These are phyloP conservation scores for Phyllopteryx taeniolatus DNA, from an alignment of 2,113 vertebrate species.

Conservation along the genomic window DNA sequence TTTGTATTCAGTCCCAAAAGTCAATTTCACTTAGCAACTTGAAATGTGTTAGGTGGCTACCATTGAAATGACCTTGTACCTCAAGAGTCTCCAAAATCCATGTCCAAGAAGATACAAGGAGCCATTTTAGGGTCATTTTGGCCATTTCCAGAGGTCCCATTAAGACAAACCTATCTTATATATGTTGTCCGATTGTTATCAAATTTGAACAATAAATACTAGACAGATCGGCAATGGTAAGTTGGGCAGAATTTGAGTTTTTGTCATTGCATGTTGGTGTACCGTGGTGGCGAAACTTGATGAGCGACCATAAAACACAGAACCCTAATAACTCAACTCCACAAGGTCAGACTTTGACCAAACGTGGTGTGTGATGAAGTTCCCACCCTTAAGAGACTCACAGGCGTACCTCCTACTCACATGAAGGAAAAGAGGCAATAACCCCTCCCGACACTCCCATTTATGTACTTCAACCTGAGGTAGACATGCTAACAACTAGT, in stretches of 20 bases:
- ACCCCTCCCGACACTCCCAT: not conserved
- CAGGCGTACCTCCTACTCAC: not conserved
- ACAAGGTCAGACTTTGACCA: not conserved
- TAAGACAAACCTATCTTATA: not conserved
- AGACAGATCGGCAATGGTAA: not conserved
- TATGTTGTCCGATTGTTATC: not conserved
- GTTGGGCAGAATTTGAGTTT: not conserved
- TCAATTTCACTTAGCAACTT: not conserved
- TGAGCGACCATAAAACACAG: not conserved
- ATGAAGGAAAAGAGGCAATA: not conserved
- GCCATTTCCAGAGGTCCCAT: not conserved
- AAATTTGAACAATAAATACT: not conserved
- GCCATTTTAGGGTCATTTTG: not conserved
- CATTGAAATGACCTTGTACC: not conserved
- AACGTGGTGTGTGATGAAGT: not conserved
- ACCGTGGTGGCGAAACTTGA: not conserved
- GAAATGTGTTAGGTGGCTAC: not conserved
- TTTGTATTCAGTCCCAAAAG: too few relatives aligned
- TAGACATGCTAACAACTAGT: not conserved
- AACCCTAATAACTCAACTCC: not conserved
- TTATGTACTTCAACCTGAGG: not conserved
- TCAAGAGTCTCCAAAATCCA: not conserved
- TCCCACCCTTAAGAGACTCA: not conserved
- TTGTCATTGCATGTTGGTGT: not conserved
- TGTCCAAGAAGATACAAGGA: not conserved